Conservation (phyloP, 2,888 invertebrate species). For the Megaustenia siamemsis region DNA sequence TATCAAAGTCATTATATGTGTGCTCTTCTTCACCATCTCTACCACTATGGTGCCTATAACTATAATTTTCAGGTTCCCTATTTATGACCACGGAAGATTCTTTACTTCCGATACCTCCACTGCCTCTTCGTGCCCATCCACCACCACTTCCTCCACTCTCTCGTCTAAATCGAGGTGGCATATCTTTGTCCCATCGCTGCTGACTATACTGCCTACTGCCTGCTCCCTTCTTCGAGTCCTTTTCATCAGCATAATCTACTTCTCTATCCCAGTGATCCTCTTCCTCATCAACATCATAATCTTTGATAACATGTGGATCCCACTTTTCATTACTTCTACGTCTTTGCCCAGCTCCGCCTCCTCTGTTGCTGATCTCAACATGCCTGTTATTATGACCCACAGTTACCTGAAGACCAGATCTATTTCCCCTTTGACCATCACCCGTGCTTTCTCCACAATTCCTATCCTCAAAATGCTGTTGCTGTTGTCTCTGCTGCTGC, state of each 20-base stretch:
- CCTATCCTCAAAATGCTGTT: conserved; percentile 32
- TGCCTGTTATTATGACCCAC: conserved; percentile 56
- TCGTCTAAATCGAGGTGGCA: conserved; percentile 39
- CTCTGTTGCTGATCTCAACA: conserved; percentile 48
- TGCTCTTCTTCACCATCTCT: conserved; percentile 15
- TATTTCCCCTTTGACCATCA: conserved; percentile 32
- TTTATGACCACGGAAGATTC: background rate
- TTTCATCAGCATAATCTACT: conserved; percentile 31
- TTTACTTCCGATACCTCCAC: conserved; percentile 21
- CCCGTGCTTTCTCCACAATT: conserved; percentile 36
- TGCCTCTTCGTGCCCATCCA: conserved; percentile 10
- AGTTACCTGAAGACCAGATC: conserved; percentile 55
- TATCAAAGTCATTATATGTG: background rate
- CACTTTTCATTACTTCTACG: conserved; percentile 49
- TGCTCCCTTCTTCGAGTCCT: background rate
- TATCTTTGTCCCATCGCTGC: conserved; percentile 42
- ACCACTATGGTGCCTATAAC: background rate
- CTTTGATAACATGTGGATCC: conserved; percentile 50
- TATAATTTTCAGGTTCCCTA: conserved; percentile 8
- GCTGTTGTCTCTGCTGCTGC: conserved; percentile 50
- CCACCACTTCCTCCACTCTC: conserved; percentile 43
- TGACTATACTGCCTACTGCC: background rate
- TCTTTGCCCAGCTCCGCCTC: conserved; percentile 37
- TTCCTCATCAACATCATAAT: conserved; percentile 45
- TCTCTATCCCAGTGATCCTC: conserved; percentile 46